These are phyloP conservation scores for Drosophila prolongata DNA, from an alignment of 2,888 invertebrate species.

Conservation along the genomic window DNA sequence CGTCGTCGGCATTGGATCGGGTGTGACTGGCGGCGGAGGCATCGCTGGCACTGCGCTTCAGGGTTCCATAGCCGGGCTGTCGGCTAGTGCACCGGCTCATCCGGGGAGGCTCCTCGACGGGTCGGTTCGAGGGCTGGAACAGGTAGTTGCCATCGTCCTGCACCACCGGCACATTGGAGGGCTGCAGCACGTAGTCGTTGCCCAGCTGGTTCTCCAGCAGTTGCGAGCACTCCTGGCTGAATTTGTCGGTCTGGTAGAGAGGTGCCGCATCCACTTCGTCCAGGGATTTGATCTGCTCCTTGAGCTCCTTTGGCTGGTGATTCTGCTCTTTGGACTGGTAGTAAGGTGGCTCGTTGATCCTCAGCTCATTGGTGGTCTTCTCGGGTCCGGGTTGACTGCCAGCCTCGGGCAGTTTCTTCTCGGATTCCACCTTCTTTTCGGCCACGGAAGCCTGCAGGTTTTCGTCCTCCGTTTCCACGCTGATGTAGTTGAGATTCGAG, in stretches of 20 bases:
- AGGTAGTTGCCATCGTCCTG: slow-evolving; percentile 84
- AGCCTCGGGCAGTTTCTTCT: slow-evolving; percentile 65
- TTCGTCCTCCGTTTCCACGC: slow-evolving; percentile 83
- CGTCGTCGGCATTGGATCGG: slow-evolving; percentile 87
- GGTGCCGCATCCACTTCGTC: slow-evolving; percentile 72
- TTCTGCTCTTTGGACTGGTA: slow-evolving; percentile 84
- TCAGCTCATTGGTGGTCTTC: slow-evolving; percentile 82
- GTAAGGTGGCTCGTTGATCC: slow-evolving; percentile 84
- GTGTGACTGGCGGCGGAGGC: slow-evolving; percentile 81
- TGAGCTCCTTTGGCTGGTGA: slow-evolving; percentile 79
- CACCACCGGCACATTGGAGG: slow-evolving; percentile 86
- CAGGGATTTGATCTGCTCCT: slow-evolving; percentile 61
- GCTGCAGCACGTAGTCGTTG: slow-evolving; percentile 87
- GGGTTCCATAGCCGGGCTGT: slow-evolving; percentile 76
- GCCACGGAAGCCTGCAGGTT: slow-evolving; percentile 78
- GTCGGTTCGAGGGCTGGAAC: slow-evolving; percentile 84
- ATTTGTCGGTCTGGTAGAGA: slow-evolving; percentile 81
- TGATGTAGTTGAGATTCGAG: slow-evolving; percentile 84
- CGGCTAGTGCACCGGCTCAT: slow-evolving; percentile 59
- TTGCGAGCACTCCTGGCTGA: slow-evolving; percentile 84
- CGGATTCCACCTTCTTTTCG: slow-evolving; percentile 82
- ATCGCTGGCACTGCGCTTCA: slow-evolving; percentile 83
- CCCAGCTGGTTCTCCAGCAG: slow-evolving; percentile 81
- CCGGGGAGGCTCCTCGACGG: slow-evolving; percentile 76
- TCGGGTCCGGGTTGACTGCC: slow-evolving; percentile 73